These are phyloP conservation scores for Drosophila suboccidentalis DNA, from an alignment of 2,888 invertebrate genomes.

Conservation along the genomic window DNA sequence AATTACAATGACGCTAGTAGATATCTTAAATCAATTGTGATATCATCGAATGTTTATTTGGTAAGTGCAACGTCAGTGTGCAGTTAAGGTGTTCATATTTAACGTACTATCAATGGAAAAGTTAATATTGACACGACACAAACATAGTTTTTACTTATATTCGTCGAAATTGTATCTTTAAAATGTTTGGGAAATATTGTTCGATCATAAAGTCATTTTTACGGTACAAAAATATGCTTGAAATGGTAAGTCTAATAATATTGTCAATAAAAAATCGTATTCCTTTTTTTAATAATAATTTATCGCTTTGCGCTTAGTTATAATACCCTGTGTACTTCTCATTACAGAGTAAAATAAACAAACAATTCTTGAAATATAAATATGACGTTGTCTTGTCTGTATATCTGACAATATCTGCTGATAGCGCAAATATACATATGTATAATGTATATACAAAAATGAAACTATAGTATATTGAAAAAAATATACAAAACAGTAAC, in stretches of 20 bases:
- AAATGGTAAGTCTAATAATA: background rate
- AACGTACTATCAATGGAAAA: slow-evolving; percentile 11
- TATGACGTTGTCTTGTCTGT: background rate
- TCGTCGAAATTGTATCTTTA: background rate
- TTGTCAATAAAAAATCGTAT: background rate
- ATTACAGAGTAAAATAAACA: slow-evolving; percentile 7
- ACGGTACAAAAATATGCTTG: background rate
- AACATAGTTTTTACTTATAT: background rate
- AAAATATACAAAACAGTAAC: slow-evolving; percentile 5
- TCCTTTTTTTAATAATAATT: background rate
- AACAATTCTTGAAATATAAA: slow-evolving; percentile 16
- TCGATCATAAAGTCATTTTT: background rate
- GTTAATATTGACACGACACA: background rate
- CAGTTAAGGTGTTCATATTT: slow-evolving; percentile 14
- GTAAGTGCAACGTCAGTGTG: slow-evolving; percentile 8
- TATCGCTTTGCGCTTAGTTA: background rate
- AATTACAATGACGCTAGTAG: slow-evolving; percentile 19
- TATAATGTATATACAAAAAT: background rate
- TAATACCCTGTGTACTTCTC: background rate
- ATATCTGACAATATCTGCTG: slow-evolving; percentile 2
- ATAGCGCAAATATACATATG: background rate
- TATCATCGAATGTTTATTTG: slow-evolving; percentile 29
- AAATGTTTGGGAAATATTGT: background rate
- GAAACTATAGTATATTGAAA: background rate
- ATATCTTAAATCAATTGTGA: slow-evolving; percentile 15